Percentiles rank a stretch among this genome's conserved stretches.
Evolutionary conservation across 1,140 invertebrate species (phyloP).

Genomic region (Contarinia nasturtii): DNA sequence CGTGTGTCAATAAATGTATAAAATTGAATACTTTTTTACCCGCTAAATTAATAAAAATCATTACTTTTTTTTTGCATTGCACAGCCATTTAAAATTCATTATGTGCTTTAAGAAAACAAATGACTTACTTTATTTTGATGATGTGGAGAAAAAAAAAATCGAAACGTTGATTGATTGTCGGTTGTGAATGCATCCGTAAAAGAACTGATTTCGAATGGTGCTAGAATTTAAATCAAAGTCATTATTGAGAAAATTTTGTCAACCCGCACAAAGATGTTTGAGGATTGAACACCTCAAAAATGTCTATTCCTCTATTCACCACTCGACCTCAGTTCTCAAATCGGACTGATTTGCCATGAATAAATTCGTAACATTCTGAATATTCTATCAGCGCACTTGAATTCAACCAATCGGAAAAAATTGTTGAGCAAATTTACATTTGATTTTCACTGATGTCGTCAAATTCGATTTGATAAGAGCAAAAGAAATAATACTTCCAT

Average conservation of each 20-base stretch:
- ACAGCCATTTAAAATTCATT: background rate
- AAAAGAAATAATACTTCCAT: too few relatives aligned
- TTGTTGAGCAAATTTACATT: too few relatives aligned
- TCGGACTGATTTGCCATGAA: background rate
- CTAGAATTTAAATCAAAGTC: conserved; percentile 1
- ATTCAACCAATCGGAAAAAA: too few relatives aligned
- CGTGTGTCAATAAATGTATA: background rate
- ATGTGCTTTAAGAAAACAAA: background rate
- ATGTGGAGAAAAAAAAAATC: too few relatives aligned
- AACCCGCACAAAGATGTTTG: background rate
- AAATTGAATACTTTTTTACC: background rate
- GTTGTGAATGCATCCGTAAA: background rate
- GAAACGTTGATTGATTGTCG: too few relatives aligned
- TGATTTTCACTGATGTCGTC: too few relatives aligned
- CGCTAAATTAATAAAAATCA: background rate
- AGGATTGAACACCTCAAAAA: background rate
- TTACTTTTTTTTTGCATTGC: background rate
- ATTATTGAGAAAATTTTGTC: background rate
- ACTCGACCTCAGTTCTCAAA: conserved; percentile 4
- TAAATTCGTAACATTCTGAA: background rate
- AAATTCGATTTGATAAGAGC: too few relatives aligned
- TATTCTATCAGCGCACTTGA: too few relatives aligned
- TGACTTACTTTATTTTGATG: too few relatives aligned
- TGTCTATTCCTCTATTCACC: conserved; percentile 1
- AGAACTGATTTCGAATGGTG: conserved; percentile 6